Base-by-base conservation (phyloP, 2,113 vertebrate genomes). In the Festucalex cinctus region DNA sequence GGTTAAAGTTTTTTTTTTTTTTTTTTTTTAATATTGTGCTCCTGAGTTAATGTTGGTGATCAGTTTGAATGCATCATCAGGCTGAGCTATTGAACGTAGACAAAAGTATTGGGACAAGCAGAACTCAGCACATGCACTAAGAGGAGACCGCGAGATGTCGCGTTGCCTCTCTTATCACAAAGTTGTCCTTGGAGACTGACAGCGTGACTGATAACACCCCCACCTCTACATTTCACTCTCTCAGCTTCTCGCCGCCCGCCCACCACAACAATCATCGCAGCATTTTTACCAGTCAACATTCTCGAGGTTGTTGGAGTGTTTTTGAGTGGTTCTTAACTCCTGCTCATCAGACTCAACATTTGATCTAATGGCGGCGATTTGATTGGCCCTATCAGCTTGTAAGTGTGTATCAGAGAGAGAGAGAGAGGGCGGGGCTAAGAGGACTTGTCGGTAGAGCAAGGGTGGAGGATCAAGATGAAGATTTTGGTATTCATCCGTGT, bases 131-230 rank as follows among this genome's bases (percentile, higher is more conserved):
- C 82, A 78, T 86, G 83, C 2, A 56, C 76, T 68, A 66, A 39
- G 80, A 77, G 70, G 26, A 67, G 70, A 84, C 82, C 76, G 73
- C 70, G 83, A 81, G 5, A 64, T 69, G 61, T 67, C 68, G 56
- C 60, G 28, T 80, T 65, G 74, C 58, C 44, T 72, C 70, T 70
- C 86, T 86, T 86, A 89, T 89, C 84, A 81, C 70, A 83, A n/a
- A 75, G 59, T 69, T 65, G 82, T 81, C 81, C 66, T n/a, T 53
- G 32, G 67, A 87, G 82, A 86, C 75, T 80, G 85, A 87, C 83
- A 84, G 79, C 71, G 78, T 75, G 80, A 84, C 80, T 81, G 84
- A 87, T 84, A 85, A 73, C 79, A 73, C 85, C 70, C 68, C 78
- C 69, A 65, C 66, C 44, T 51, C 63, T 59, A 63, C 53, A 58